Evolutionary conservation across 2,797 vertebrate genomes (phyloP).

Genomic region (Rhincodon typus): DNA sequence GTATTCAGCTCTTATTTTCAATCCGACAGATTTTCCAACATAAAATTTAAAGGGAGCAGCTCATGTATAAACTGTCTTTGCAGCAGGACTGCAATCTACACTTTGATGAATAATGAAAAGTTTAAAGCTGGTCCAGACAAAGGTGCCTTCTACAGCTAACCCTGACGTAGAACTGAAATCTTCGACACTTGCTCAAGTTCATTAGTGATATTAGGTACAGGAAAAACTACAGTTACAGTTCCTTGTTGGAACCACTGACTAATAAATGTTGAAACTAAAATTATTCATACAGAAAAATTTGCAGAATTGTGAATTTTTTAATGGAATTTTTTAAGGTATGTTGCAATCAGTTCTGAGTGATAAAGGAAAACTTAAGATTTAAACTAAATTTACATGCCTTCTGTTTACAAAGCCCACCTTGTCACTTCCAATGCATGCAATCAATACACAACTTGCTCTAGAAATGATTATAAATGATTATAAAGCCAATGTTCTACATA

Average conservation of each 20-base stretch:
- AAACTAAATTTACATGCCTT: background rate
- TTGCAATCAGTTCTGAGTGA: background rate
- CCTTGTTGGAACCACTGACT: background rate
- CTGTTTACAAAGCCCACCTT: background rate
- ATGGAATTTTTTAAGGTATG: background rate
- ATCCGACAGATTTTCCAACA: background rate
- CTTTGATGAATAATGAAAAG: background rate
- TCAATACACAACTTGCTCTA: background rate
- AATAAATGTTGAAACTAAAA: background rate
- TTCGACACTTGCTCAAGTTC: background rate
- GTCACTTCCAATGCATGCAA: background rate
- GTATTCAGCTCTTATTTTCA: background rate
- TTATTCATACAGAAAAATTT: background rate
- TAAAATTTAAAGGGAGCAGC: background rate
- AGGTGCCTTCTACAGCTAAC: no score
- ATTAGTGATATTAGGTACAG: no score
- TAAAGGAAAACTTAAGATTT: background rate
- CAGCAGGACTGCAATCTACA: background rate
- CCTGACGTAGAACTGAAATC: background rate
- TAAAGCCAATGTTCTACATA: background rate
- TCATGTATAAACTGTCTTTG: no score
- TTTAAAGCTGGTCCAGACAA: background rate
- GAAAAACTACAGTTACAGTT: background rate
- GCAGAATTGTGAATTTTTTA: background rate
- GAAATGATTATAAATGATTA: background rate